These are phyloP conservation scores for Phoxinus phoxinus DNA, from an alignment of 2,113 vertebrate species.

Conservation along the genomic window DNA sequence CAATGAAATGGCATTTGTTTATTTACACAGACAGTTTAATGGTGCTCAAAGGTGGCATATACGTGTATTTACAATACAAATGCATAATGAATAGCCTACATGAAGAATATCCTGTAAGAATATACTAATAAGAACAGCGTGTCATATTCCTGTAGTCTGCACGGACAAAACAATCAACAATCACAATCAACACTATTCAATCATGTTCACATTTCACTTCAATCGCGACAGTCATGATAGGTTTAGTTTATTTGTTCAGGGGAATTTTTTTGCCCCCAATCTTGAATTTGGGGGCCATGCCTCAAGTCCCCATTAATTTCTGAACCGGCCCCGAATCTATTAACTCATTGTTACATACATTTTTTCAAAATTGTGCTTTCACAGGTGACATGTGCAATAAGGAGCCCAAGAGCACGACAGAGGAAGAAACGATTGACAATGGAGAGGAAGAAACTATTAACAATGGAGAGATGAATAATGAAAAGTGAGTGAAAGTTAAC, in stretches of 20 bases:
- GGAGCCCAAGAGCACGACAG: slow-evolving; percentile 60
- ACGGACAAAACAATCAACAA: too few species aligned
- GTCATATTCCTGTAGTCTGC: too few species aligned
- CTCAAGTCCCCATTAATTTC: not conserved
- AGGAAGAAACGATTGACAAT: slow-evolving; percentile 65
- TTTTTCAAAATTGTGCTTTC: not conserved
- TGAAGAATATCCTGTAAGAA: too few species aligned
- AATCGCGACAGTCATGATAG: not conserved
- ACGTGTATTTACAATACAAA: too few species aligned
- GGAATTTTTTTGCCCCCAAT: not conserved
- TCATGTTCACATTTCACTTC: not conserved
- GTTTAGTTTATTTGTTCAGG: too few species aligned
- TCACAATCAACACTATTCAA: not conserved
- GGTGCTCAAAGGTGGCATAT: too few species aligned
- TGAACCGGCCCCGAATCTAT: not conserved
- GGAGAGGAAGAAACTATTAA: slow-evolving; percentile 63
- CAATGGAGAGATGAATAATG: slow-evolving; percentile 66
- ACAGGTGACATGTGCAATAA: slow-evolving; percentile 67
- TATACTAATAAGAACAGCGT: too few species aligned
- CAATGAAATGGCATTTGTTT: too few species aligned
- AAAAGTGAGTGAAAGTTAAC: slow-evolving; percentile 67
- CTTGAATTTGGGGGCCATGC: too few species aligned
- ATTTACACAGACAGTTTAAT: too few species aligned
- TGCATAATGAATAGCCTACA: too few species aligned
- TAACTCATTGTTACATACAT: not conserved